Conservation (phyloP, 2,113 vertebrate genomes). For the Gyps fulvus region DNA sequence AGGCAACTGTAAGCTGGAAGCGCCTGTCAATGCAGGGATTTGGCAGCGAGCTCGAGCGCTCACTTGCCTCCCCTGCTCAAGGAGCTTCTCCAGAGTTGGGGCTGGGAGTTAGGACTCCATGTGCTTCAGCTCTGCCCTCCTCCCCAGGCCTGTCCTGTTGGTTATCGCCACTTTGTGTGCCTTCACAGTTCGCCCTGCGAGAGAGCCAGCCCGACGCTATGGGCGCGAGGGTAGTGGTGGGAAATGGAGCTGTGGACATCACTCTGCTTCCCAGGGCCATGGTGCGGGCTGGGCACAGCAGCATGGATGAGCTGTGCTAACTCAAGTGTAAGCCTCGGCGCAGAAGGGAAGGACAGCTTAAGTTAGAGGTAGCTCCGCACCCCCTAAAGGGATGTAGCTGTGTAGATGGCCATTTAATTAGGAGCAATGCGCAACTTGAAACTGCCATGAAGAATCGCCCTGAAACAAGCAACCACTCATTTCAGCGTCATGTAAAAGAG, state of each 20-base stretch:
- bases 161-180: neutral
- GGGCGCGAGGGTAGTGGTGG: neutral
- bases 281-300: neutral
- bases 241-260: neutral
- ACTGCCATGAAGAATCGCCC: neutral
- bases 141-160: neutral
- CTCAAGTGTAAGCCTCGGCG: neutral
- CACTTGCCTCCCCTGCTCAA: neutral
- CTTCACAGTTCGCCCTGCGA: fast-evolving
- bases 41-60: neutral
- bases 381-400: neutral
- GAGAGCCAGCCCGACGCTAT: fast-evolving
- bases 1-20: neutral
- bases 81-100: neutral
- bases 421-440: neutral
- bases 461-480: slow-evolving; percentile 1
- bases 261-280: fast-evolving
- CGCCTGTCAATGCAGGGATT: neutral
- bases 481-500: neutral
- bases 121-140: neutral
- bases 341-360: fast-evolving
- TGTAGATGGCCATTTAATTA: neutral
- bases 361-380: neutral
- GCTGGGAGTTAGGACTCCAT: neutral
- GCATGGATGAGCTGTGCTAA: neutral